Evolutionary conservation across 2,113 vertebrate genomes (phyloP), one percentile per base, ranked within the genome.

Genomic region (Loxodonta africana): DNA sequence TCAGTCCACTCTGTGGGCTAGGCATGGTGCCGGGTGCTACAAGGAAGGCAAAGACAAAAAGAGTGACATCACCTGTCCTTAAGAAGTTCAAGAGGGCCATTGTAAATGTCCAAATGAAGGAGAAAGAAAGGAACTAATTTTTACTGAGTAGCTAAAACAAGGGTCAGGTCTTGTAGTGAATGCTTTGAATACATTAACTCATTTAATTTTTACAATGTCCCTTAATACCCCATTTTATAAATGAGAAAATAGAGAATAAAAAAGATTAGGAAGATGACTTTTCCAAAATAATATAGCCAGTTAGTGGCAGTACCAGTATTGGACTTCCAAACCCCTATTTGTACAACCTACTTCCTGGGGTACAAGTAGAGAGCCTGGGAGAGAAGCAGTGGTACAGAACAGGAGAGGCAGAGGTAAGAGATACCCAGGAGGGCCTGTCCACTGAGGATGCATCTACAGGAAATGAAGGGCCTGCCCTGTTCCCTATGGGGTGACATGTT

Each of bases 221-320:
- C 87, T 83, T 44, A 89, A 88, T 90, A 11, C 4, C 8, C 11
- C 37, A 65, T 83, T 97, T 95, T 90, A 92, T 80, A 93, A 94
- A 89, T 71, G 69, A 95, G 28, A 28, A 83, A 89, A 91, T 33
- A 91, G 8, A 93, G 37, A 5, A 8, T 83, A 51, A 44, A 94
- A 84, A 97, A 69, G 7, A 81, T 88, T 71, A 85, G 14, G 6
- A 93, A 69, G 28, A 76, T 37, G 20, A 87, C 65, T 88, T 86
- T 80, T 30, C 26, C 15, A 86, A 81, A 37, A 90, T 85, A 30
- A 84, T 82, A 6, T 71, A 87, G 46, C 21, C 28, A 84, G 62
- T 63, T 26, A 95, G 60, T 60, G 26, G 17, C 63, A 84, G 37
- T 91, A 10, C 30, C 14, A 71, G 6, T 46, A 80, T 57, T 46